A percentile compares a stretch with the other conserved stretches of the same genome.
Conservation (phyloP, 2,888 invertebrate species). For the Eristalis tenax region DNA sequence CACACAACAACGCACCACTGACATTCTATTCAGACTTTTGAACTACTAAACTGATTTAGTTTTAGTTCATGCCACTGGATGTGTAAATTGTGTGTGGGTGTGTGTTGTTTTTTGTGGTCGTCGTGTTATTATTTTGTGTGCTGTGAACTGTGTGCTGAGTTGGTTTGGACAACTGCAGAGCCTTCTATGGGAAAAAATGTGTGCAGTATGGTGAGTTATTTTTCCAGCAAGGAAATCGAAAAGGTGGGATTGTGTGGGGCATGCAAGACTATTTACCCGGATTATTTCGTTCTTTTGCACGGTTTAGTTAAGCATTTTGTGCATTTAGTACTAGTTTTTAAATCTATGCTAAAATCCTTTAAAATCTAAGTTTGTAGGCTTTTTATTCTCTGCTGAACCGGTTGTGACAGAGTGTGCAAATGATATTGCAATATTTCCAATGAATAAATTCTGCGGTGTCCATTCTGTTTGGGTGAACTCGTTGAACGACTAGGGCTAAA, state of each 20-base stretch:
- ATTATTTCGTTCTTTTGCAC: not conserved
- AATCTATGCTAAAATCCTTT: too few species aligned
- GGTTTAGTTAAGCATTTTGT: not conserved
- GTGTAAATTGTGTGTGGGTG: not conserved
- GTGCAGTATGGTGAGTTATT: not conserved
- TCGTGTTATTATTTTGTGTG: not conserved
- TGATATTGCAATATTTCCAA: too few species aligned
- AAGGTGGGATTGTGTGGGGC: not conserved
- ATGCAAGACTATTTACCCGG: not conserved
- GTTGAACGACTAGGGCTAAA: too few species aligned
- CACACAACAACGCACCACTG: slow-evolving; percentile 19
- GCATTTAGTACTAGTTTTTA: too few species aligned
- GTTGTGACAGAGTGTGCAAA: too few species aligned
- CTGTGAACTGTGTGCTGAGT: not conserved
- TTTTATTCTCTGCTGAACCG: too few species aligned
- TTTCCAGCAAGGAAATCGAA: not conserved
- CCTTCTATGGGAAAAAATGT: not conserved
- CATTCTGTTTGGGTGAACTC: too few species aligned
- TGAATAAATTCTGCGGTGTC: too few species aligned
- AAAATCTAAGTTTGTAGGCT: too few species aligned
- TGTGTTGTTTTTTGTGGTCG: not conserved
- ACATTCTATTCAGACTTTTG: slow-evolving; percentile 41
- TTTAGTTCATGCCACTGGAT: slow-evolving; percentile 2
- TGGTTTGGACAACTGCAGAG: not conserved
- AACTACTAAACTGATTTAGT: slow-evolving; percentile 61